Evolutionary conservation across 2,888 invertebrate genomes (phyloP).

Genomic region (Drosophila prolongata): DNA sequence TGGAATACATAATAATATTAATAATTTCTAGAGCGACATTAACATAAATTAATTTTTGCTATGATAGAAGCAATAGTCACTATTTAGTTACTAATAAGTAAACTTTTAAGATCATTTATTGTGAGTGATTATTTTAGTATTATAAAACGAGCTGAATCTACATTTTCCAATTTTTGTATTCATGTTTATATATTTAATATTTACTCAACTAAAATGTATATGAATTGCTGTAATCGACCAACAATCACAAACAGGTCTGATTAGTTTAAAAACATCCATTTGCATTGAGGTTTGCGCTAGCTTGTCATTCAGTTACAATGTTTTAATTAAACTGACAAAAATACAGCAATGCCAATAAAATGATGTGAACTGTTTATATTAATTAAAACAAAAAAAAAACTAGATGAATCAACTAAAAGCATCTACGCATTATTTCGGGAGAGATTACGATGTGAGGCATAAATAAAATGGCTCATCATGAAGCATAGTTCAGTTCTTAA

Average conservation of each 20-base stretch:
- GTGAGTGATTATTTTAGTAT: too few species aligned
- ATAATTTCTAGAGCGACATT: too few species aligned
- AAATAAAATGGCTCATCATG: constrained; percentile 4
- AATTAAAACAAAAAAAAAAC: neutral
- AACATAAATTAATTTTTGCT: too few species aligned
- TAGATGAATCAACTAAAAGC: neutral
- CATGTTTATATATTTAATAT: too few species aligned
- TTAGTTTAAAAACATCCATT: neutral
- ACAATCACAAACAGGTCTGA: neutral
- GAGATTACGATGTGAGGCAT: constrained; percentile 1
- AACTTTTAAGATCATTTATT: too few species aligned
- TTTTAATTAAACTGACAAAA: neutral
- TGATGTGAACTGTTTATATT: neutral
- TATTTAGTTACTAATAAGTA: too few species aligned
- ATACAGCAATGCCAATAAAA: neutral
- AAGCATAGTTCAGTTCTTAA: constrained; percentile 2
- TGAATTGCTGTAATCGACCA: too few species aligned
- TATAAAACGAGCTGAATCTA: too few species aligned
- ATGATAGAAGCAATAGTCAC: neutral
- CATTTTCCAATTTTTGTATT: too few species aligned
- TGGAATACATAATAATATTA: too few species aligned
- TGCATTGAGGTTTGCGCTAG: neutral
- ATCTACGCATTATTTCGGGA: neutral
- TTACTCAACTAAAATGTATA: too few species aligned
- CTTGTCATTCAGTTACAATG: constrained; percentile 6